Evolutionary conservation across 1,140 invertebrate species (phyloP).

Genomic region (Dryas iulia): DNA sequence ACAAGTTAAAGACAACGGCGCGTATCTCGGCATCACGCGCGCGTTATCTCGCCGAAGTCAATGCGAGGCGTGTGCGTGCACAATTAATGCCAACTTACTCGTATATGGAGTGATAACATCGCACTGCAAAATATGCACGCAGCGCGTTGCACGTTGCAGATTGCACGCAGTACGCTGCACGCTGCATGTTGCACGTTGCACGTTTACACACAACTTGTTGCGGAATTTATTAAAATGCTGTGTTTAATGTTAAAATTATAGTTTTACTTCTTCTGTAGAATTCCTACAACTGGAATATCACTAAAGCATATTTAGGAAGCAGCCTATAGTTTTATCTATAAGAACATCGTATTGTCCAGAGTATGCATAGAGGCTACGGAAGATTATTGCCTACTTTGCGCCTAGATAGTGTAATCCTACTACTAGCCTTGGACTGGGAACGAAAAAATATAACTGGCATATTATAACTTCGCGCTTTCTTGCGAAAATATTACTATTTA

Average conservation of each 20-base stretch:
- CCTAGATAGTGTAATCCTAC: too few relatives aligned
- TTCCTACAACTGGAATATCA: too few relatives aligned
- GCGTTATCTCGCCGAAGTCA: neutral
- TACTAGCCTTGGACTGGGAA: too few relatives aligned
- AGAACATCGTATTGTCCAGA: too few relatives aligned
- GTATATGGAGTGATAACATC: conserved; percentile 6
- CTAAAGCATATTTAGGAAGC: too few relatives aligned
- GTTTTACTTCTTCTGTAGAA: neutral
- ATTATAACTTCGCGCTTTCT: too few relatives aligned
- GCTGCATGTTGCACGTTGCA: neutral
- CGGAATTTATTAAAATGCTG: neutral
- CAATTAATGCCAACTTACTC: conserved; percentile 10
- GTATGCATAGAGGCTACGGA: too few relatives aligned
- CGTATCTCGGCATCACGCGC: neutral
- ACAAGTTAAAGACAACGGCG: neutral
- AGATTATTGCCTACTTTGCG: too few relatives aligned
- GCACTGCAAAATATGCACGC: neutral
- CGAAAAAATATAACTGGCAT: too few relatives aligned
- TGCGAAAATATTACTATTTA: too few relatives aligned
- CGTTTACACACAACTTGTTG: neutral
- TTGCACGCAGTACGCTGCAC: neutral
- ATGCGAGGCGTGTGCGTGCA: conserved; percentile 3
- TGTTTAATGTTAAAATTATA: neutral
- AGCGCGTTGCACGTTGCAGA: neutral
- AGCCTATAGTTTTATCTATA: too few relatives aligned